These are phyloP conservation scores for Lochmaea crataegi DNA, from an alignment of 2,888 invertebrate genomes.

Conservation along the genomic window DNA sequence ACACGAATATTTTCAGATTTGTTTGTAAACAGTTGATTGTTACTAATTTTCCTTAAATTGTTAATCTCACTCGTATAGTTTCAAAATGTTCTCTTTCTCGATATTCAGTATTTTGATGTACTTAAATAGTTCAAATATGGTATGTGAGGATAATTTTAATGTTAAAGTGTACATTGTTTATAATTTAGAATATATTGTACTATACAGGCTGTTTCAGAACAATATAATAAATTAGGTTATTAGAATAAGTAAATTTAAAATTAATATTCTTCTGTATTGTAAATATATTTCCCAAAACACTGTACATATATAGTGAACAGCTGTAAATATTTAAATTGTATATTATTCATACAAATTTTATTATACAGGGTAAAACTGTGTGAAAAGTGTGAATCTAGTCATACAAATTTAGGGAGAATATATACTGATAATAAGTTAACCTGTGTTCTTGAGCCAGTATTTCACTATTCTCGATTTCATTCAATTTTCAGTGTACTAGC, in stretches of 20 bases:
- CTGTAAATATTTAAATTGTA: conserved; percentile 25
- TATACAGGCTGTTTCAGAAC: conserved; percentile 49
- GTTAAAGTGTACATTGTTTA: background rate
- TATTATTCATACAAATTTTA: background rate
- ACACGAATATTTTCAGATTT: too few species aligned
- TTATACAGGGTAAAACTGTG: conserved; percentile 32
- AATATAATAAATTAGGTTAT: conserved; percentile 39
- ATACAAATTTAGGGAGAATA: conserved; percentile 8
- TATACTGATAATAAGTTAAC: background rate
- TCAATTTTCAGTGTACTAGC: too few species aligned
- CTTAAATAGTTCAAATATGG: background rate
- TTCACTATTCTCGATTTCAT: too few species aligned
- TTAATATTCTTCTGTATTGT: conserved; percentile 4
- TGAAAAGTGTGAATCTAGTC: conserved; percentile 20
- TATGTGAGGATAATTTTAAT: background rate
- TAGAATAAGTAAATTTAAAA: background rate
- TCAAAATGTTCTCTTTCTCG: too few species aligned
- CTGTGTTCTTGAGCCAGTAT: background rate
- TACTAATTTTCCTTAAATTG: too few species aligned
- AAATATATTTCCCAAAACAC: background rate
- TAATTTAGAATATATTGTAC: conserved; percentile 17
- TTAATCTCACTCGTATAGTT: too few species aligned
- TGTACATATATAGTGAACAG: background rate
- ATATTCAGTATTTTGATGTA: background rate
- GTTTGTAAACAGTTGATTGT: too few species aligned